These are phyloP conservation scores for Garrulus glandarius DNA, from an alignment of 2,797 vertebrate species.

Conservation along the genomic window DNA sequence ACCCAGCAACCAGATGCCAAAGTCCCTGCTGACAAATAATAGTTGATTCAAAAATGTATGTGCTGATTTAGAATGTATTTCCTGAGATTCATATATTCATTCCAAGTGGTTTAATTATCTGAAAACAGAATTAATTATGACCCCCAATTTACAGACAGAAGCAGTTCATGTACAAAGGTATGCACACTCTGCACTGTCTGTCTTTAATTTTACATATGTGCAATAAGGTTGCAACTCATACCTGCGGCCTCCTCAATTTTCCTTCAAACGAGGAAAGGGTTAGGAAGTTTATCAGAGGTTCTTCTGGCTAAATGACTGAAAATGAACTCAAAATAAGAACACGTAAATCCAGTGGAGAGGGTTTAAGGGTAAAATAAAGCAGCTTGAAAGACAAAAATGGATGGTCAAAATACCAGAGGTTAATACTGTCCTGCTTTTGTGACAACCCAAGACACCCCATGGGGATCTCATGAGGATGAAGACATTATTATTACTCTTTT, in stretches of 20 bases:
- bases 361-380: neutral
- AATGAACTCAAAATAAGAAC: neutral
- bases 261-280: neutral
- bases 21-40: constrained; percentile 49
- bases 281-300: neutral
- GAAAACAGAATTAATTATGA: constrained; percentile 47
- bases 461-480: neutral
- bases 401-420: neutral
- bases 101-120: constrained; percentile 40
- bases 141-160: neutral
- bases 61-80: neutral
- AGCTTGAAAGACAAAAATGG: neutral
- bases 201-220: neutral
- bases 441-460: neutral
- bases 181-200: neutral
- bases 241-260: neutral
- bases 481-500: neutral
- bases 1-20: constrained; percentile 15
- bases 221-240: neutral
- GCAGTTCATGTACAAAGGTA: neutral
- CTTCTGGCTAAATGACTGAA: neutral
- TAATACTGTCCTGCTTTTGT: neutral
- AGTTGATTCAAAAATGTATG: constrained; percentile 18
- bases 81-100: neutral
- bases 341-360: neutral